Percentiles rank a stretch among this genome's conserved stretches.
Conservation (phyloP, 2,113 vertebrate species). For the Psophia crepitans region DNA sequence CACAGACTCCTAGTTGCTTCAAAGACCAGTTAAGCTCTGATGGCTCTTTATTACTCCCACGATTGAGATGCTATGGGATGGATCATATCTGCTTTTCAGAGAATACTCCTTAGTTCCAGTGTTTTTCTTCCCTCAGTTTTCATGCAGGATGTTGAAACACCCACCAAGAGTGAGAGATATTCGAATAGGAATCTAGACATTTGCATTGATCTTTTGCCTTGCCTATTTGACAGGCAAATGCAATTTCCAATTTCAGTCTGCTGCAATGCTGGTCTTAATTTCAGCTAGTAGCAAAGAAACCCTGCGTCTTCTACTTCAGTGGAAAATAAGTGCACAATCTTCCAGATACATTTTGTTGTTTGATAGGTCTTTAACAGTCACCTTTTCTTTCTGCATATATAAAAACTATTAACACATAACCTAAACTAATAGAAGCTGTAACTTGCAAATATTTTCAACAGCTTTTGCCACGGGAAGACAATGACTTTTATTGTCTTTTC, state of each 20-base stretch:
- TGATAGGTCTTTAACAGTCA: background rate
- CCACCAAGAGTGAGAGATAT: background rate
- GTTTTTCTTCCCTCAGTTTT: background rate
- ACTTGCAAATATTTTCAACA: background rate
- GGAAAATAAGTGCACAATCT: background rate
- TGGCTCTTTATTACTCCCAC: background rate
- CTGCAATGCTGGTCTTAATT: conserved; percentile 1
- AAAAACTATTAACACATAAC: background rate
- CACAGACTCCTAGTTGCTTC: background rate
- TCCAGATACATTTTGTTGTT: background rate
- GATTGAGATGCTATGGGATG: background rate
- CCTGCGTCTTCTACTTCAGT: background rate
- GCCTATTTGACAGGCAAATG: background rate
- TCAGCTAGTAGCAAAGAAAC: background rate
- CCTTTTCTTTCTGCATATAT: background rate
- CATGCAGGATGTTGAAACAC: background rate
- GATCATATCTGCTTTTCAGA: background rate
- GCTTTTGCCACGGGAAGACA: background rate
- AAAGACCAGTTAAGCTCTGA: background rate
- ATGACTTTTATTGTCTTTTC: background rate
- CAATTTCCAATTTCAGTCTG: background rate
- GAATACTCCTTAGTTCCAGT: rapidly evolving
- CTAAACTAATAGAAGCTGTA: background rate
- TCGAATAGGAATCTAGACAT: background rate
- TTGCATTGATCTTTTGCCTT: background rate